Evolutionary conservation across 53 echinoderm and acorn worm genomes (phyloP).

Genomic region (Echinarachnius parma): DNA sequence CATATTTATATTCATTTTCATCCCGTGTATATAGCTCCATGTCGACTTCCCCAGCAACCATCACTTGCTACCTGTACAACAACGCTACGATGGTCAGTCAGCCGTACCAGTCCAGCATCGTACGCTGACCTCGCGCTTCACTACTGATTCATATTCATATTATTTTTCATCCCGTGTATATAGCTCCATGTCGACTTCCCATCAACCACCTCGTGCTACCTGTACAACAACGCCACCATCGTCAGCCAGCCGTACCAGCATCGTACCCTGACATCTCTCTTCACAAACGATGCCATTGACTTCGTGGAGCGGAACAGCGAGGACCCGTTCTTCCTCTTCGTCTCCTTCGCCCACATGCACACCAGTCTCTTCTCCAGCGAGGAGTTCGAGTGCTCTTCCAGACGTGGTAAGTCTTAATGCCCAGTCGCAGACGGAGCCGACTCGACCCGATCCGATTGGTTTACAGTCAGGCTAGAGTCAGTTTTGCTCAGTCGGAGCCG

Average conservation of each 20-base stretch:
- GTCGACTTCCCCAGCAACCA: no score
- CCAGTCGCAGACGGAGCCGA: no score
- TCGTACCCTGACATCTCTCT: background rate
- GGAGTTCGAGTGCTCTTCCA: conserved; percentile 7
- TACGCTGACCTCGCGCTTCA: background rate
- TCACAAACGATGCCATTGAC: conserved; percentile 5
- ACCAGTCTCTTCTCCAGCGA: conserved; percentile 32
- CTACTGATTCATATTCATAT: conserved; percentile 1
- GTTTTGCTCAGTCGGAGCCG: no score
- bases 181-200: conserved; percentile 29
- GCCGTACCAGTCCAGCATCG: conserved; percentile 16
- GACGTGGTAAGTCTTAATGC: conserved; percentile 11
- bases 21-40: no score
- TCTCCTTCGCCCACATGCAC: conserved; percentile 28
- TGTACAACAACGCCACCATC: conserved; percentile 29
- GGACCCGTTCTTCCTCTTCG: conserved; percentile 21
- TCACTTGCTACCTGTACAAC: conserved; percentile 30
- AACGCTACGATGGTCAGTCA: conserved; percentile 15
- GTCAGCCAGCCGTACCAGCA: conserved; percentile 12
- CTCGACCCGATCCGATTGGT: no score
- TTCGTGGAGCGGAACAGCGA: conserved; percentile 6
- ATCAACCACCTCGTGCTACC: background rate
- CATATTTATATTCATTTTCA: no score
- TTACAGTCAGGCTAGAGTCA: no score
- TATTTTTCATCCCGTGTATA: no score